Conservation (phyloP, 2,797 vertebrate species). For the Ciconia nigra region DNA sequence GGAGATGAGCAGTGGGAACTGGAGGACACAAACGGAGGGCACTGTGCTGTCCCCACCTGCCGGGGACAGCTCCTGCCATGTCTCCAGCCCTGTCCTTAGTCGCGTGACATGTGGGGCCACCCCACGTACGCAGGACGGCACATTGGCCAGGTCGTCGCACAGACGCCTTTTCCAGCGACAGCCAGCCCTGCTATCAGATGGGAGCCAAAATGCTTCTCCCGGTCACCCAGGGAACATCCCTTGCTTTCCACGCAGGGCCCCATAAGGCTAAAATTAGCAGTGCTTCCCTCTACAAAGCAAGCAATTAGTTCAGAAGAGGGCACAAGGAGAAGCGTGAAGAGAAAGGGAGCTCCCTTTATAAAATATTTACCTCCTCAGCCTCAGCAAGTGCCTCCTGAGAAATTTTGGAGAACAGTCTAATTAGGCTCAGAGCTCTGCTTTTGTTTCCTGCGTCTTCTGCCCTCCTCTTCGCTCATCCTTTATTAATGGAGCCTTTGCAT, state of each 20-base stretch:
- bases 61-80: accelerated
- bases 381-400: neutral
- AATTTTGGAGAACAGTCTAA: constrained; percentile 3
- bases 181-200: too few relatives aligned
- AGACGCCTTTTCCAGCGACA: neutral
- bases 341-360: constrained; percentile 34
- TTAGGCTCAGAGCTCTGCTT: neutral
- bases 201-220: neutral
- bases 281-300: neutral
- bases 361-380: constrained; percentile 33
- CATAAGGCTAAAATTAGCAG: neutral
- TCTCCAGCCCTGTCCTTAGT: neutral
- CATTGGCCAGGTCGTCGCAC: neutral
- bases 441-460: neutral
- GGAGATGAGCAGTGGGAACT: accelerated
- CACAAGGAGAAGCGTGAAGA: neutral
- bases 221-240: neutral
- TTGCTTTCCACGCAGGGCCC: neutral
- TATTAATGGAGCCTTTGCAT: constrained; percentile 3
- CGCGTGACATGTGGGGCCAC: neutral
- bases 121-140: neutral
- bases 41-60: neutral
- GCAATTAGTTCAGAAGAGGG: neutral
- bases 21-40: neutral
- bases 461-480: neutral